phyloP scores from a whole-genome alignment of 1,140 invertebrate species.

The Monomorium pharaonis region DNA sequence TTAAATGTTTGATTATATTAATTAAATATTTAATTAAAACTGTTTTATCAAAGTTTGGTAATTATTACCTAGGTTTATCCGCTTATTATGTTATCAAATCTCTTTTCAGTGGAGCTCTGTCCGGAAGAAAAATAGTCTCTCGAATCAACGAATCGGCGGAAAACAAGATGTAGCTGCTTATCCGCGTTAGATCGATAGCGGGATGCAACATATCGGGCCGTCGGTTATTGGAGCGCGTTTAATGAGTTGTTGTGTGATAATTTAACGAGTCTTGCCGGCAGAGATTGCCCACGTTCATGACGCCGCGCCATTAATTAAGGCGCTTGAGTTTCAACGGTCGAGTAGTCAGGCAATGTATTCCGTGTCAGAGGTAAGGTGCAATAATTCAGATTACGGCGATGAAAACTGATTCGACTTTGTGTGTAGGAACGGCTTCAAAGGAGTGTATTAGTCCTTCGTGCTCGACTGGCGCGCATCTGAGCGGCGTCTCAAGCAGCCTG shows the following conservation, averaged over 20 bases:
- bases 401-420: conserved; percentile 57
- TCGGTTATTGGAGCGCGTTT: conserved; percentile 63
- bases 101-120: too few species aligned
- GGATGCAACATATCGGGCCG: conserved; percentile 2
- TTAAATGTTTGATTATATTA: too few species aligned
- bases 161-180: conserved; percentile 29
- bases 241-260: conserved; percentile 69
- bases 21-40: too few species aligned
- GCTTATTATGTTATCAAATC: too few species aligned
- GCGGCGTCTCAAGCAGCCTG: neutral
- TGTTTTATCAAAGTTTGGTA: too few species aligned
- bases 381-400: conserved; percentile 66
- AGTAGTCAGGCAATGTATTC: conserved; percentile 51
- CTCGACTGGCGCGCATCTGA: conserved; percentile 12
- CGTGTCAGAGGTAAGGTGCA: conserved; percentile 58
- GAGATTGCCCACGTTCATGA: conserved; percentile 69
- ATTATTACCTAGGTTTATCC: too few species aligned
- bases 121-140: neutral
- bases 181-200: conserved; percentile 45
- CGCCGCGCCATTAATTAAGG: conserved; percentile 70
- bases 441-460: conserved; percentile 11
- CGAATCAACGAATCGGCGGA: neutral
- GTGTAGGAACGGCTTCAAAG: conserved; percentile 29
- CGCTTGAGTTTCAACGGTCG: conserved; percentile 61
- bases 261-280: conserved; percentile 70